Evolutionary conservation across 2,888 invertebrate genomes (phyloP), one percentile per base, ranked within the genome.

Genomic region (Clepsis dumicolana): DNA sequence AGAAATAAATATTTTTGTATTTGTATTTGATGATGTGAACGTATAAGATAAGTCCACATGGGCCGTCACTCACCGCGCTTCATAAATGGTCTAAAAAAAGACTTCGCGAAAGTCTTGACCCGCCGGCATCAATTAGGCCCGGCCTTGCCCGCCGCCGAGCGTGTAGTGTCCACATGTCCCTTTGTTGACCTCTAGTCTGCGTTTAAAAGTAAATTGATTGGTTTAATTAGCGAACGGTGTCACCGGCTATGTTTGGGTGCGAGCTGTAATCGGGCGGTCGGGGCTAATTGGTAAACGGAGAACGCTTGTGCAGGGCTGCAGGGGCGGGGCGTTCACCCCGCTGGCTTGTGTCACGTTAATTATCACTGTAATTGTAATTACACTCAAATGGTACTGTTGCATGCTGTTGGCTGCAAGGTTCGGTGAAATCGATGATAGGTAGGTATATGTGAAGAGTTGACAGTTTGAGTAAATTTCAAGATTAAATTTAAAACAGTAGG

Each of bases 171-270:
- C 14, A 62, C 62, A 56, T 29, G 29, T 66, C 66, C 61, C 66
- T 66, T 35, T 56, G 56, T 61, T 62, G 66, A 66, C 56, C 66
- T 44, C 25, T 10, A 21, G 65, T 61, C 62, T 54, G 48, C 21
- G 35, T 4, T 32, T 21, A 66, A 62, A 56, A 56, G 41, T 32
- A 48, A 54, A 62, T 54, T 56, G 54, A 54, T 62, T 53, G 24
- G 10, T 32, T 32, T 66, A 53, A 66, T 63, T 66, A 66, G 18
- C 61, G 29, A 54, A 53, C 16, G 27, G 66, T 50, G 63, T 67
- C 56, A 21, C 29, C 32, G 60, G 14, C 59, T n/a, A 12, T 60
- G 68, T 68, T 68, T 68, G 63, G 59, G 44, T 57, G 62, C 52
- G 52, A 44, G 62, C 3, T 16, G 27, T 66, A 66, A 66, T 66